Evolutionary conservation across 2,888 invertebrate genomes (phyloP), one percentile per base, ranked within the genome.

Genomic region (Sympetrum striolatum): DNA sequence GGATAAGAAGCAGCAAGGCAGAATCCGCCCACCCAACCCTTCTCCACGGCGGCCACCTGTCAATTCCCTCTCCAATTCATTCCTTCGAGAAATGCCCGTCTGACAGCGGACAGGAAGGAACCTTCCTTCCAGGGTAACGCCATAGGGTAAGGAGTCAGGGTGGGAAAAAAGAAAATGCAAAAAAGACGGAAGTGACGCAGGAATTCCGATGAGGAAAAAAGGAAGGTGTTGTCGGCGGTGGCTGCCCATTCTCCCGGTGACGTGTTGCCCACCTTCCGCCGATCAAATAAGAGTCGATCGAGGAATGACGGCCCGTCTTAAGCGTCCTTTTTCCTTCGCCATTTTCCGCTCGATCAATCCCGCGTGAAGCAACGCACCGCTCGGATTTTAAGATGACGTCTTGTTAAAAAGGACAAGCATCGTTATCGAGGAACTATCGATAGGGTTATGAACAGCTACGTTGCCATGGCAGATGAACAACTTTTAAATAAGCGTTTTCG

Each of bases 11-110:
- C 25, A 0, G 12, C 73, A 5, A 25, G 12, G 2, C 5, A 73
- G 73, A 73, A 73, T 73, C 31, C 18, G 22, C 58, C 44, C 58
- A 12, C 35, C 37, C 37, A 18, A 14, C 60, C 86, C 37, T 37
- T 37, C 60, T 39, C 35, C 15, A 44, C 37, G 25, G 12, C 80
- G 14, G 35, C 80, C 35, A 18, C 80, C 82, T 82, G 82, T 82
- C 82, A 82, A 48, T 82, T 35, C 82, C 58, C 82, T 2, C 53
- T n/a, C 58, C 82, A 82, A 82, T 82, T 82, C 82, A 82, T 82
- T 58, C 35, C 18, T 6, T 10, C 39, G n/a, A 82, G 82, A 35
- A 82, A 60, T 53, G 58, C 31, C 18, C 39, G 35, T 31, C 80
- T 48, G 81, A n/a, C 81, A 82, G 25, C 53, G 31, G 73, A 73